These are phyloP conservation scores for Aeoliscus strigatus DNA, from an alignment of 2,797 vertebrate species.

Conservation along the genomic window DNA sequence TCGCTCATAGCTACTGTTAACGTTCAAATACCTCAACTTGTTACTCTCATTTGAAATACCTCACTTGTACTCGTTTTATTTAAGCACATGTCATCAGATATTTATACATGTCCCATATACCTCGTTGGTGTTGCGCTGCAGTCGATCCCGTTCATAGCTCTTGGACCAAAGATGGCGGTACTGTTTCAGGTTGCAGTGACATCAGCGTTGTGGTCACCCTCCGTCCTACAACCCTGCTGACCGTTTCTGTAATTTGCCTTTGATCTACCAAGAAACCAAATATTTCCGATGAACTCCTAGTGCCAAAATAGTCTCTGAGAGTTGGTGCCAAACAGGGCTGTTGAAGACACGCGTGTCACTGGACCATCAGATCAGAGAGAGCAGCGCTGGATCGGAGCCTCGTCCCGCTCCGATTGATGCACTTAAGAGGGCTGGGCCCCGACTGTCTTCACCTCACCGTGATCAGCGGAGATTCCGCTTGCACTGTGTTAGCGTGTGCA, in stretches of 20 bases:
- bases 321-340: constrained; percentile 67
- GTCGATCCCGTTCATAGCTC: constrained; percentile 44
- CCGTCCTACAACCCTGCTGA: constrained; percentile 22
- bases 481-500: constrained; percentile 42
- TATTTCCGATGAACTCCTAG: constrained; percentile 50
- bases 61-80: constrained; percentile 54
- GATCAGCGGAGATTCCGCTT: constrained; percentile 39
- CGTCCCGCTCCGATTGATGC: constrained; percentile 55
- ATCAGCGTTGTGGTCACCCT: constrained; percentile 25
- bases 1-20: constrained; percentile 50
- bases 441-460: constrained; percentile 56
- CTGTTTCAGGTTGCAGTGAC: constrained; percentile 33
- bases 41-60: constrained; percentile 54
- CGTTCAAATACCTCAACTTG: constrained; percentile 60
- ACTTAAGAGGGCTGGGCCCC: constrained; percentile 65
- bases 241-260: constrained; percentile 53
- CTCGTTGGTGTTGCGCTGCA: constrained; percentile 47
- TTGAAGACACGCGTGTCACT: constrained; percentile 45
- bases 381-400: constrained; percentile 49
- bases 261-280: constrained; percentile 63
- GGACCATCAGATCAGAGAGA: constrained; percentile 54
- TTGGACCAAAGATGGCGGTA: constrained; percentile 71
- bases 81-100: constrained; percentile 47
- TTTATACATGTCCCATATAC: constrained; percentile 55
- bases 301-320: constrained; percentile 68